Evolutionary conservation across 1,140 invertebrate species (phyloP), one percentile per base, ranked within the genome.

Genomic region (Psix sp.): DNA sequence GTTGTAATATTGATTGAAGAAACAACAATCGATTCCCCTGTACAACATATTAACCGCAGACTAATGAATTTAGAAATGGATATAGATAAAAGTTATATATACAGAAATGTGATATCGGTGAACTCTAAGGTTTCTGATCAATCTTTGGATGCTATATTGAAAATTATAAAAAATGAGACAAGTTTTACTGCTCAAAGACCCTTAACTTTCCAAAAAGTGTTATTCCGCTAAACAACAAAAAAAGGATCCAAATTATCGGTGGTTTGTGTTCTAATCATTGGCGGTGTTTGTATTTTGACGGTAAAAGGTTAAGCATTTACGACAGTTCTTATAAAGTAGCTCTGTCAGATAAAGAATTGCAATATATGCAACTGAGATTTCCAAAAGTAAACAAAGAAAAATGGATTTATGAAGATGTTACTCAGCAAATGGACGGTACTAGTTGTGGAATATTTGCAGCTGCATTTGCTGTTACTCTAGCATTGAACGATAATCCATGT

Each of bases 211-310:
- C 17, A 17, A 40, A 40, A 21, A 21, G 11, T 11, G n/a, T 49
- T 5, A n/a, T 10, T 3, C 13, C 29, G 5, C 14, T 49, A 9
- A 5, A 13, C 11, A 14, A 13, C 5, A 2, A 10, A 35, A 33
- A 51, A 38, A 35, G 31, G 3, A 21, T 51, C 3, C 46, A 51
- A 38, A 38, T 51, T 20, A 36, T 51, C 11, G 46, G 46, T 18
- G 46, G 46, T 4, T 13, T 21, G 9, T 36, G 18, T 14, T 18
- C 5, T 10, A 20, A 20, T 3, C 46, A 51, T 13, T 51, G 46
- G 46, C 33, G 46, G 11, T 51, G 46, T 36, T 51, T 36, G 14
- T 51, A 36, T 20, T 51, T 18, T 17, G 18, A 51, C 10, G 16
- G 33, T n/a, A 5, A 17, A 9, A 3, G 4, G 1, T 17, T 51